Evolutionary conservation across 1,140 invertebrate species (phyloP).

Genomic region (Eumeta japonica): DNA sequence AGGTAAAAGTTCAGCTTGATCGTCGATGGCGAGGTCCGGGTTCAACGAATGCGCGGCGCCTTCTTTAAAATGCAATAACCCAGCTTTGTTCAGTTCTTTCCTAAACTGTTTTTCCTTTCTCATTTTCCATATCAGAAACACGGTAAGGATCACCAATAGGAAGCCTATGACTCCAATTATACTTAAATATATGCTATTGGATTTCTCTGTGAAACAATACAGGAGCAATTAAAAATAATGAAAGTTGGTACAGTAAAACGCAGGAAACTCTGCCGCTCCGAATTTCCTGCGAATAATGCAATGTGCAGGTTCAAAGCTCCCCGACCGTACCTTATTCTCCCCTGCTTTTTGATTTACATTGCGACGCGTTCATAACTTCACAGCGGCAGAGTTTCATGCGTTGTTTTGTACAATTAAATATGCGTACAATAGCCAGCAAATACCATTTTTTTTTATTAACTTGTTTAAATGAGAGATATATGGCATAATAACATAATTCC

Average conservation of each 20-base stretch:
- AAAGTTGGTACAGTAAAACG: not conserved
- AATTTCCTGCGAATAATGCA: not conserved
- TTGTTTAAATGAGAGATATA: too few relatives aligned
- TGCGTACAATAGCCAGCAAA: too few relatives aligned
- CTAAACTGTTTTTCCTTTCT: conserved; percentile 63
- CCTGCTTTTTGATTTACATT: not conserved
- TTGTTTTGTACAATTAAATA: too few relatives aligned
- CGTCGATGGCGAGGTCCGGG: conserved; percentile 82
- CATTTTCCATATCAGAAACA: conserved; percentile 58
- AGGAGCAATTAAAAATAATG: not conserved
- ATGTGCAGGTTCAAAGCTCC: not conserved
- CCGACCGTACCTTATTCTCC: not conserved
- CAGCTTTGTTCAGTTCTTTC: conserved; percentile 64
- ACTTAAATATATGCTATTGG: conserved; percentile 21
- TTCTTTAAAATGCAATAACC: conserved; percentile 74
- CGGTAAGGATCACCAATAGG: conserved; percentile 53
- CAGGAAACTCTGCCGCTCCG: not conserved
- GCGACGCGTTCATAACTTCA: not conserved
- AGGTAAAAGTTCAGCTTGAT: conserved; percentile 88
- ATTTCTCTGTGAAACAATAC: not conserved
- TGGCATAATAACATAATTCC: too few relatives aligned
- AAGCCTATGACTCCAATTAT: conserved; percentile 49
- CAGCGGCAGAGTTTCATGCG: too few relatives aligned
- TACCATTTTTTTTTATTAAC: too few relatives aligned
- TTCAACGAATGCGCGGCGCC: conserved; percentile 80